These are phyloP conservation scores for Mylabris phalerata DNA, from an alignment of 1,140 invertebrate genomes.

Conservation along the genomic window DNA sequence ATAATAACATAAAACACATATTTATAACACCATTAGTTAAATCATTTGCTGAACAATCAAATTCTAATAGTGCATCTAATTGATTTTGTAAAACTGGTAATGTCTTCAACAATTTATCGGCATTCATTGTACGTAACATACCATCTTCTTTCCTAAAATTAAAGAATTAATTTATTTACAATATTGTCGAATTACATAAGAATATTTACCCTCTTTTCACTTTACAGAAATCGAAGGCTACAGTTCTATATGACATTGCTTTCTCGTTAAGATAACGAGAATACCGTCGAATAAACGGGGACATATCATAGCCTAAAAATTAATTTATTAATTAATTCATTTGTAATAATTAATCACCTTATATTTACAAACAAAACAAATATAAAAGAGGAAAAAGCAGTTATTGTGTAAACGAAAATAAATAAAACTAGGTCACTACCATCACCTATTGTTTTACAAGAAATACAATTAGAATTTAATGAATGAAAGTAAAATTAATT, in stretches of 20 bases:
- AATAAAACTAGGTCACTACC: no score
- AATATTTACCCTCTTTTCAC: constrained; percentile 74
- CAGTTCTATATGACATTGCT: constrained; percentile 93
- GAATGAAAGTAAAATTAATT: no score
- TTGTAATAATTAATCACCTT: no score
- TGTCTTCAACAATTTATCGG: constrained; percentile 96
- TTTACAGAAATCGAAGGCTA: constrained; percentile 99
- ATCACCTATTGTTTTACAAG: no score
- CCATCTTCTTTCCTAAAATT: constrained; percentile 79
- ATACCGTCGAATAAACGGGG: constrained; percentile 96
- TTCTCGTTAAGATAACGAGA: constrained; percentile 99
- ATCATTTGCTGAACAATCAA: constrained; percentile 96
- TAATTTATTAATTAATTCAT: constrained; percentile 35
- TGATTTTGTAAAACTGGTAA: constrained; percentile 93
- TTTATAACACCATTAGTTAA: constrained; percentile 98
- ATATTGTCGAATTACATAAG: no score
- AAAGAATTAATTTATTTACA: no score
- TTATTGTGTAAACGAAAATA: no score
- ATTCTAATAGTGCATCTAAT: constrained; percentile 92
- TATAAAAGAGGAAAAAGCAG: no score
- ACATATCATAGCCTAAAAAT: constrained; percentile 95
- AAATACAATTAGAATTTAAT: no score
- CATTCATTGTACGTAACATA: constrained; percentile 91
- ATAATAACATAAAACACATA: constrained; percentile 97
- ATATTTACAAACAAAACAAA: no score